Evolutionary conservation across 2,797 vertebrate genomes (phyloP).

Genomic region (Enteromius anoplus): DNA sequence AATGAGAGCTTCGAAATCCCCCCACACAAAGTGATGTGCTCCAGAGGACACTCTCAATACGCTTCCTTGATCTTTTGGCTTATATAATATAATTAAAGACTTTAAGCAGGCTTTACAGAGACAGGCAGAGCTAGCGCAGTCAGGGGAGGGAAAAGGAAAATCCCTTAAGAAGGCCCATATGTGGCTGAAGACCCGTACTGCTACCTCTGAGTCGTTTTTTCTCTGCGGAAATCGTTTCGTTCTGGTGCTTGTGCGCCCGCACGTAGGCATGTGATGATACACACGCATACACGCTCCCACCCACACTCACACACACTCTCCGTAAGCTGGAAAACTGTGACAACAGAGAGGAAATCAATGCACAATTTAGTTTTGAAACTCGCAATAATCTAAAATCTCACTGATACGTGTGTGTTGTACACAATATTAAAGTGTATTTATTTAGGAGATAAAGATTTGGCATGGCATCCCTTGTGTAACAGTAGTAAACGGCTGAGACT

Average conservation of each 20-base stretch:
- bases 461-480: conserved; percentile 23
- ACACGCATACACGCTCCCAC: conserved; percentile 22
- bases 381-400: neutral
- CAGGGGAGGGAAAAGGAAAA: conserved; percentile 47
- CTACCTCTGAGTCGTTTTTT: conserved; percentile 42
- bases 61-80: conserved; percentile 74
- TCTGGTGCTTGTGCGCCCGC: conserved; percentile 41
- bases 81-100: conserved; percentile 80
- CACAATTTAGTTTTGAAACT: conserved; percentile 5
- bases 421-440: conserved; percentile 14
- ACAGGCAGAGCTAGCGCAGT: conserved; percentile 59
- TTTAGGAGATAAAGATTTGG: conserved; percentile 2
- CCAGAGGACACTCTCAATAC: conserved; percentile 66
- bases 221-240: conserved; percentile 51
- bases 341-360: neutral
- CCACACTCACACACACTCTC: conserved; percentile 16
- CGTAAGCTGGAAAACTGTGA: conserved; percentile 11
- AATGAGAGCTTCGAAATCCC: conserved; percentile 55
- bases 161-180: conserved; percentile 56
- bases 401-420: neutral
- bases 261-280: conserved; percentile 30
- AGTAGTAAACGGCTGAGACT: conserved; percentile 36
- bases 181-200: conserved; percentile 49
- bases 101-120: conserved; percentile 76
- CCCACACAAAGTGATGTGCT: conserved; percentile 59